Conservation (phyloP, 2,888 invertebrate species). For the Harpalus rubripes region DNA sequence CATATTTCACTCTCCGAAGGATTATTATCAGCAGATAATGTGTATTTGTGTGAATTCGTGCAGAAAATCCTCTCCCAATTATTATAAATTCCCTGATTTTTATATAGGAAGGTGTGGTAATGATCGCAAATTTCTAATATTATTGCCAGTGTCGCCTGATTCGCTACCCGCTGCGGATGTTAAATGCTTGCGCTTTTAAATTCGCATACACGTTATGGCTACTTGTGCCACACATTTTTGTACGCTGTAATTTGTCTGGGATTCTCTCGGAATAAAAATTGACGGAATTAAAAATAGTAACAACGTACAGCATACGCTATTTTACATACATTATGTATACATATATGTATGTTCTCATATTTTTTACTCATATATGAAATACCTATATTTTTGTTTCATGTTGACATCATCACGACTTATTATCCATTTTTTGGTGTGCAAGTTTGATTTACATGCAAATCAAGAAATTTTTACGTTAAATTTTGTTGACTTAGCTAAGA, state of each 20-base stretch:
- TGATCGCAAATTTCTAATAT: constrained; percentile 60
- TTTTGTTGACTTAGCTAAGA: no score
- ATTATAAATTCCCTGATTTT: constrained; percentile 52
- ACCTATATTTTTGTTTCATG: no score
- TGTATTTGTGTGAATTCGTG: constrained; percentile 56
- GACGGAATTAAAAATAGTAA: background rate
- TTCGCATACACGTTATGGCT: constrained; percentile 37
- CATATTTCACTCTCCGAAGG: constrained; percentile 53
- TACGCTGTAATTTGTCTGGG: constrained; percentile 32
- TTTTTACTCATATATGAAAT: no score
- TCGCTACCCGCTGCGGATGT: constrained; percentile 12
- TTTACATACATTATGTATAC: no score
- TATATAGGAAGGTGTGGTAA: constrained; percentile 53
- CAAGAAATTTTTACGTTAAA: no score
- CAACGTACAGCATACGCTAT: background rate
- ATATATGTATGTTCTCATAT: no score
- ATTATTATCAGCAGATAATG: constrained; percentile 49
- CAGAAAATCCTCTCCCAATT: constrained; percentile 48
- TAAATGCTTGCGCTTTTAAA: background rate
- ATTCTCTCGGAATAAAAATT: constrained; percentile 33
- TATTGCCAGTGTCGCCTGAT: constrained; percentile 30
- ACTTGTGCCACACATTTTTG: constrained; percentile 36
- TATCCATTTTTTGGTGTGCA: no score
- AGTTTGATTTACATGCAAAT: no score
- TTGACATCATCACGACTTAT: no score